Conservation (phyloP, 2,113 vertebrate species). For the Anoplopoma fimbria region DNA sequence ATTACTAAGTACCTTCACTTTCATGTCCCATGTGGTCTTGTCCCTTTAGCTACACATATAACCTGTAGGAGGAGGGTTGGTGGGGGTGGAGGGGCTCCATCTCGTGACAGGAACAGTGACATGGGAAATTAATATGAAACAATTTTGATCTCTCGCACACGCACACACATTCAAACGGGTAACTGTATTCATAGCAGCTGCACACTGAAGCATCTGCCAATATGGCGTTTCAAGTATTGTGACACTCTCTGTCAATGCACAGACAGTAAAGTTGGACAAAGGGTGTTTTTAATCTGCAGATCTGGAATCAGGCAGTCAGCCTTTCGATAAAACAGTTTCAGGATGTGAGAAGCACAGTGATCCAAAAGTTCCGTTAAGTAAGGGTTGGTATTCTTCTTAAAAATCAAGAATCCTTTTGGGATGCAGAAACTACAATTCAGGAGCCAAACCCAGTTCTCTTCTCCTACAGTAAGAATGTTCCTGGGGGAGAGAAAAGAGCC, state of each 20-base stretch:
- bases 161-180: conserved; percentile 21
- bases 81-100: conserved; percentile 10
- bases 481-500: not conserved
- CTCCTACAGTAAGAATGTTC: not conserved
- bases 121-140: conserved; percentile 67
- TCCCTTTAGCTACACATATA: conserved; percentile 23
- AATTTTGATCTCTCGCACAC: conserved; percentile 26
- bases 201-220: not conserved
- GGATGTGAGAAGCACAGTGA: not conserved
- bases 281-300: not conserved
- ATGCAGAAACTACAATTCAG: no score
- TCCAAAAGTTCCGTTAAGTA: not conserved
- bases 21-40: conserved; percentile 20
- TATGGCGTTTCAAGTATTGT: not conserved
- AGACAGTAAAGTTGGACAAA: not conserved
- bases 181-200: conserved; percentile 24
- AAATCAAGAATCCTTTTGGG: no score
- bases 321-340: not conserved
- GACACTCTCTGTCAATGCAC: not conserved
- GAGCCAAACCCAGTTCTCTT: not conserved
- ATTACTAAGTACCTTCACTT: conserved; percentile 11
- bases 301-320: not conserved
- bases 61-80: conserved; percentile 14
- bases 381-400: not conserved
- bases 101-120: conserved; percentile 65